A percentile compares a stretch with the other conserved stretches of the same genome.
phyloP scores from a whole-genome alignment of 2,888 invertebrate genomes.

The Zaprionus bogoriensis region DNA sequence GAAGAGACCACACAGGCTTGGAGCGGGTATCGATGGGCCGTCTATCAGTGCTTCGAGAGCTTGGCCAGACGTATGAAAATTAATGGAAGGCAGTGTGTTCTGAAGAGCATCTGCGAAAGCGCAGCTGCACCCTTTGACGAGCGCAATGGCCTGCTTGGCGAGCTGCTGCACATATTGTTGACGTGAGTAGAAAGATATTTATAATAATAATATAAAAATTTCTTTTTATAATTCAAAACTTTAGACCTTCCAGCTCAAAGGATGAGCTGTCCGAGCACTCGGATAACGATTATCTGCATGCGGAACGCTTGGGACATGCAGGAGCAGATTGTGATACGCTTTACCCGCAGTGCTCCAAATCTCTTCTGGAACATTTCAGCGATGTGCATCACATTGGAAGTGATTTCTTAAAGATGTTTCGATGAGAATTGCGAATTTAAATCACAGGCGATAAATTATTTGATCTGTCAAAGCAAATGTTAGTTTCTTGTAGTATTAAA shows the following conservation, averaged over 20 bases:
- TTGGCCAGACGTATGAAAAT: conserved; percentile 84
- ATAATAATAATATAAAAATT: neutral
- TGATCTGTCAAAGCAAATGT: too few species aligned
- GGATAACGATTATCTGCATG: conserved; percentile 89
- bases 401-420: conserved; percentile 49
- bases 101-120: conserved; percentile 90
- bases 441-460: neutral
- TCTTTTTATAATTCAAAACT: neutral
- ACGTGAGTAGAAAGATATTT: conserved; percentile 87
- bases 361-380: conserved; percentile 78
- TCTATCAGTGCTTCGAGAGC: conserved; percentile 75
- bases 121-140: conserved; percentile 88
- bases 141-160: conserved; percentile 88
- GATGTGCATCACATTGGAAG: conserved; percentile 63
- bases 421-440: conserved; percentile 1
- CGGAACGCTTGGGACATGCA: conserved; percentile 87
- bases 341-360: conserved; percentile 75
- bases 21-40: conserved; percentile 76
- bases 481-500: too few species aligned
- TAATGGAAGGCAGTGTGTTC: conserved; percentile 88
- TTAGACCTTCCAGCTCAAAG: conserved; percentile 88
- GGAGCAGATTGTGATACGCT: conserved; percentile 77
- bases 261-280: conserved; percentile 86
- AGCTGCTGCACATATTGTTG: conserved; percentile 89
- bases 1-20: conserved; percentile 40